Evolutionary conservation across 64 coral and sea anemone species (phyloP), one percentile per base, ranked within the genome.

Genomic region (Astreopora myriophthalma): DNA sequence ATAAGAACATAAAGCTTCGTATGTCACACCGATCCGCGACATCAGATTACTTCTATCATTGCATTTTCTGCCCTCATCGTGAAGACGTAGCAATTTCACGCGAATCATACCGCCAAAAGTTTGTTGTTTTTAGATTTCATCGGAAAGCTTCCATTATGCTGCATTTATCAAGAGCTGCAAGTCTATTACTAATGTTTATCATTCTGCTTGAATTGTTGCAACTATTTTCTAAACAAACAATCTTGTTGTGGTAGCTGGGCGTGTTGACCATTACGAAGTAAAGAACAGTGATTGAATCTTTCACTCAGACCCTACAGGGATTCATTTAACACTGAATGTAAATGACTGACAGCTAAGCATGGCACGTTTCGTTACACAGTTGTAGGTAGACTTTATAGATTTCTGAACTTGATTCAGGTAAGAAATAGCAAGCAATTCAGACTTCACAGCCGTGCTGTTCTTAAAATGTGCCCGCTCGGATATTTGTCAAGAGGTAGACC

Each of bases 41-140:
- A 55, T 8, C 51, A 16, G 10, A 55, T 16, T 14, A 13, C 13
- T 8, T 29, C 5, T 6, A 30, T 31, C 51, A 55, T 36, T 12
- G 22, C 1, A 5, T 83, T 83, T 63, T 23, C 58, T 34, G 29
- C 33, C 38, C 48, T 60, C 22, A 38, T 34, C 52, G 2, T 6
- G 4, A 65, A 20, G 32, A 63, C 79, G 6, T 32, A 83, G 79
- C 55, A 63, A 83, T 83, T 65, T 64, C 25, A 48, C 22, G n/a
- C 7, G 29, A 36, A 34, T 28, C n/a, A 57, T 32, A 60, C 16
- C 14, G 26, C 76, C n/a, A 60, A 49, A 65, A 14, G 60, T 57
- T 83, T 83, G 48, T 65, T 83, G 33, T 83, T 83, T 83, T 65
- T 83, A 65, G 55, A 23, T 83, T 83, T 83, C 79, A 65, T 64